A percentile compares a stretch with the other conserved stretches of the same genome.
Conservation (phyloP, 2,888 invertebrate genomes). For the Vandiemenella viatica region DNA sequence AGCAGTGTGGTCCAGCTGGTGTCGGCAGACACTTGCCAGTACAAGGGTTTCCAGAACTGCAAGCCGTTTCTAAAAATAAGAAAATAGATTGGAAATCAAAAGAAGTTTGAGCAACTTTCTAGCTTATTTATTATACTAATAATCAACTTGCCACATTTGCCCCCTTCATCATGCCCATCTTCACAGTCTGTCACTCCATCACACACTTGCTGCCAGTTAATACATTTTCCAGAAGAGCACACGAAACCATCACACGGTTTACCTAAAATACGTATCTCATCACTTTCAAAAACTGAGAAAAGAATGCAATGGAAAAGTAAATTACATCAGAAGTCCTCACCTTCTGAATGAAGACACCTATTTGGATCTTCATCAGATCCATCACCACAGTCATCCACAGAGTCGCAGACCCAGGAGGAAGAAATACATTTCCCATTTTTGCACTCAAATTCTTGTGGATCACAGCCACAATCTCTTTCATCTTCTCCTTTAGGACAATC, state of each 20-base stretch:
- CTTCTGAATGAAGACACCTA: conserved; percentile 19
- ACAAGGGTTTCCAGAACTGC: conserved; percentile 33
- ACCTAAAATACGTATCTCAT: not conserved
- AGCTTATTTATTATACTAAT: not conserved
- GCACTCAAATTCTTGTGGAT: conserved; percentile 36
- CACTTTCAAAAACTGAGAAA: not conserved
- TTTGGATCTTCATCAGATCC: conserved; percentile 49
- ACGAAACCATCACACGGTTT: conserved; percentile 5
- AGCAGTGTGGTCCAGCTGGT: conserved; percentile 50
- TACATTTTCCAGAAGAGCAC: conserved; percentile 47
- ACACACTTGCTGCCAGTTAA: conserved; percentile 47
- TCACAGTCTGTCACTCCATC: conserved; percentile 45
- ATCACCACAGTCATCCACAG: conserved; percentile 50
- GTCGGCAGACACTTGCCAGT: conserved; percentile 43
- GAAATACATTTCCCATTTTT: conserved; percentile 43
- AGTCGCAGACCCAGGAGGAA: conserved; percentile 41
- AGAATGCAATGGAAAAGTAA: no score
- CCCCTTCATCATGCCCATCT: conserved; percentile 55
- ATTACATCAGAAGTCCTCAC: no score
- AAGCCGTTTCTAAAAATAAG: conserved; percentile 19
- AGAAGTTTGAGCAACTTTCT: not conserved
- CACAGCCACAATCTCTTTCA: conserved; percentile 44
- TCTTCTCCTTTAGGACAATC: conserved; percentile 63
- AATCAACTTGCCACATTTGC: conserved; percentile 36
- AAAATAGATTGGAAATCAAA: not conserved